Conservation (phyloP, 1,140 invertebrate species). For the Drosophila arawakana region DNA sequence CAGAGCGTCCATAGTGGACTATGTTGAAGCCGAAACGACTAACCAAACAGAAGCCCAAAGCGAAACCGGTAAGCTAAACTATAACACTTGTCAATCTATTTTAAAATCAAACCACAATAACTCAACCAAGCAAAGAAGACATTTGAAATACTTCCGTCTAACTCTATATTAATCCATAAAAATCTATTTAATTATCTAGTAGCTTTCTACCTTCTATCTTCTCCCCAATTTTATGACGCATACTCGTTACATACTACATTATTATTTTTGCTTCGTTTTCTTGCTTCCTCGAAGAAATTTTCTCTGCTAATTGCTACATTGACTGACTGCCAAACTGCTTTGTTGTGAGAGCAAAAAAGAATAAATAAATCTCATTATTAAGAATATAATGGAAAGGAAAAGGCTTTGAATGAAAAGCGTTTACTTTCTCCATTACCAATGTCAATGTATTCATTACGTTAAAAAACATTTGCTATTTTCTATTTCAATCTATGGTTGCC, state of each 20-base stretch:
- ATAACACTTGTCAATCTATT: constrained; percentile 10
- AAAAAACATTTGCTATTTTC: constrained; percentile 21
- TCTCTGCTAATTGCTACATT: constrained; percentile 50
- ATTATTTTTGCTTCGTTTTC: constrained; percentile 37
- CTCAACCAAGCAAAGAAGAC: neutral
- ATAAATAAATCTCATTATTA: constrained; percentile 39
- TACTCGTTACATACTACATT: constrained; percentile 11
- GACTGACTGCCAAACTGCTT: constrained; percentile 84
- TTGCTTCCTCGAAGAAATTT: constrained; percentile 13
- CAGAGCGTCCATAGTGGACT: constrained; percentile 77
- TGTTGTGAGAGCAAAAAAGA: constrained; percentile 55
- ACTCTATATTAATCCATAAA: constrained; percentile 1
- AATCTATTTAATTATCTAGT: constrained; percentile 26
- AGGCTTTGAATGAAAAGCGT: constrained; percentile 19
- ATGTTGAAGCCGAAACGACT: constrained; percentile 84
- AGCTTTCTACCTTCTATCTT: constrained; percentile 17
- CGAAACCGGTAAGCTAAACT: constrained; percentile 81
- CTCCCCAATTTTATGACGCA: constrained; percentile 28
- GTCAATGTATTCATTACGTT: constrained; percentile 3
- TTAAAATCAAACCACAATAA: constrained; percentile 5
- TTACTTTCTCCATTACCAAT: constrained; percentile 15
- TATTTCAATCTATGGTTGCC: constrained; percentile 41
- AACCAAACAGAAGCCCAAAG: constrained; percentile 84
- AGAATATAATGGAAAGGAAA: constrained; percentile 4
- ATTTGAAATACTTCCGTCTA: constrained; percentile 3